Base-by-base conservation (phyloP, 2,888 invertebrate species). In the Tetropium fuscum region DNA sequence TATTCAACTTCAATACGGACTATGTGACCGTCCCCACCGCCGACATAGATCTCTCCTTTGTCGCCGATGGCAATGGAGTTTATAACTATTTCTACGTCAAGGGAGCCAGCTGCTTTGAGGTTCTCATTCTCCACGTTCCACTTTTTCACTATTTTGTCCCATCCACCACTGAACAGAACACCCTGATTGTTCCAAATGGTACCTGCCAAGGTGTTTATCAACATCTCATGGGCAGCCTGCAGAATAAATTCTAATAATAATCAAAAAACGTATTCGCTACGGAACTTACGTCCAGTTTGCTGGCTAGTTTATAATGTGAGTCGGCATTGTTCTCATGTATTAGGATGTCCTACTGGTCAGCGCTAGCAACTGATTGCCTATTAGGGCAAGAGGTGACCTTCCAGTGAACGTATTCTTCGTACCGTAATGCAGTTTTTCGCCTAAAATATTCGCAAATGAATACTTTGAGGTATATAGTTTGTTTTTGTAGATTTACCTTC, bases 1-100 rank as follows among this genome's bases (percentile, higher is more conserved):
- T 51, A 69, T 34, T 63, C 58, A 5, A 63, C 63, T 36, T 73
- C 70, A 38, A 78, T 57, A 49, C 76, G 65, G 3, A 73, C 69
- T 30, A 87, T 77, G 55, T 77, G 77, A 11, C 88, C 88, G 65
- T 87, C 86, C 80, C 85, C 83, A 6, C 87, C 87, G 0, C 84
- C 87, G 0, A 85, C 86, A 82, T 86, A 88, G 4, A 83, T 47
- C 32, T 71, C 62, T 8, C 72, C 71, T n/a, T 70, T 60, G 10
- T 73, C 74, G 2, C 77, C 77, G 7, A 66, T 48, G 0, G 72
- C 63, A 8, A 78, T 62, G 3, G 73, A 66, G 44, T 75, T 77
- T 1, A 78, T 62, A 8, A 75, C 72, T 22, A 78, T 66, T 25
- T 72, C 76, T 0, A 74, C 68, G 43, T 72, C 69, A 13, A 63